phyloP scores from a whole-genome alignment of 2,113 vertebrate genomes.

The Gobius niger region DNA sequence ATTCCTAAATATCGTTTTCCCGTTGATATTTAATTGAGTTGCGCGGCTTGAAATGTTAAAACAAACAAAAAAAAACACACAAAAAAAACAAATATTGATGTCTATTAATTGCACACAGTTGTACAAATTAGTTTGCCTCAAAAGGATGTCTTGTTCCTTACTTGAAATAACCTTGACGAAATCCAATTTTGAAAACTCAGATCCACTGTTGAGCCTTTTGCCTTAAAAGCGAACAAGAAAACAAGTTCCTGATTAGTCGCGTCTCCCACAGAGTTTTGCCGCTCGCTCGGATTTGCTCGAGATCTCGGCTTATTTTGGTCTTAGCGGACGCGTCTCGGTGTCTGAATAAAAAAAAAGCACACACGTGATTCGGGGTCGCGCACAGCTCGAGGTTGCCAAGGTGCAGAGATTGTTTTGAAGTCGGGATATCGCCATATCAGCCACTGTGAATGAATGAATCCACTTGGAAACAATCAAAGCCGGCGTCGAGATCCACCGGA shows the following conservation, averaged over 20 bases:
- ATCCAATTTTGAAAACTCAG: slow-evolving; percentile 66
- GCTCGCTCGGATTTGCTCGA: slow-evolving; percentile 52
- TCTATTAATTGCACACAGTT: slow-evolving; percentile 54
- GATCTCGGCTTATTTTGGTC: slow-evolving; percentile 36
- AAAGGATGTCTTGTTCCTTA: slow-evolving; percentile 69
- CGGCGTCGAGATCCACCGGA: slow-evolving; percentile 57
- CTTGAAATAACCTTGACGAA: slow-evolving; percentile 71
- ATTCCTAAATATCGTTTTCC: slow-evolving; percentile 44
- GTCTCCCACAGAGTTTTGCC: slow-evolving; percentile 55
- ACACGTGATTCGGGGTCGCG: slow-evolving; percentile 63
- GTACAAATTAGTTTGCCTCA: slow-evolving; percentile 69
- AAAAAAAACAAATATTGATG: slow-evolving; percentile 51
- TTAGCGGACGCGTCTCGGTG: slow-evolving; percentile 42
- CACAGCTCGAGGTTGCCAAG: slow-evolving; percentile 69
- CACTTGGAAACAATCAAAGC: slow-evolving; percentile 65
- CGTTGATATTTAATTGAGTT: slow-evolving; percentile 57
- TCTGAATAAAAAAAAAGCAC: slow-evolving; percentile 64
- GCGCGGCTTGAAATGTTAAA: slow-evolving; percentile 56
- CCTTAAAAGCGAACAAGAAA: slow-evolving; percentile 70
- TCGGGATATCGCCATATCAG: slow-evolving; percentile 73
- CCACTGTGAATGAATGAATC: slow-evolving; percentile 72
- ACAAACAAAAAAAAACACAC: slow-evolving; percentile 30
- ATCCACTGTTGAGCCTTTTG: slow-evolving; percentile 78
- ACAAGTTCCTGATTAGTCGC: slow-evolving; percentile 54
- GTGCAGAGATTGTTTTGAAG: slow-evolving; percentile 70